A percentile compares a stretch with the other conserved stretches of the same genome.
Evolutionary conservation across 2,113 vertebrate species (phyloP).

Genomic region (Sminthopsis crassicaudata): DNA sequence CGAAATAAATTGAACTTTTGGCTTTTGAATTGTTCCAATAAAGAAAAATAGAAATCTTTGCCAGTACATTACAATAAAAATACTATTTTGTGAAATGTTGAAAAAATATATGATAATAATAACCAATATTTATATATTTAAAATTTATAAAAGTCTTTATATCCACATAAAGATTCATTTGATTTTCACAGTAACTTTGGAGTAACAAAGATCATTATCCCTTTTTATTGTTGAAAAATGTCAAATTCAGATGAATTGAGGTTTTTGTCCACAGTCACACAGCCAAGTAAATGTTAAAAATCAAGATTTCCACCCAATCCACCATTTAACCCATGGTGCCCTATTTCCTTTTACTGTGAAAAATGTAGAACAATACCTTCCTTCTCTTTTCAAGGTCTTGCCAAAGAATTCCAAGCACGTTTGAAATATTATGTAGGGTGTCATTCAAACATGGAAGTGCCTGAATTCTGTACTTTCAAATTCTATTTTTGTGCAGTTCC

Average conservation of each 20-base stretch:
- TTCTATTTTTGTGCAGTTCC: constrained; percentile 88
- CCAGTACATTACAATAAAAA: not conserved
- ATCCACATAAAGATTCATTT: not conserved
- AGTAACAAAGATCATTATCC: not conserved
- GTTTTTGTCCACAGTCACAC: not conserved
- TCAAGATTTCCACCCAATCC: not conserved
- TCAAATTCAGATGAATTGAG: not conserved
- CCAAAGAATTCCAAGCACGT: not conserved
- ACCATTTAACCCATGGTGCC: not conserved
- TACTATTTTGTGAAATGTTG: not conserved
- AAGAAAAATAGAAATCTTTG: not conserved
- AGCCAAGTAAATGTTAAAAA: too few relatives aligned
- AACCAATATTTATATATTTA: not conserved
- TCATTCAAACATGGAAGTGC: not conserved
- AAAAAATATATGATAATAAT: not conserved
- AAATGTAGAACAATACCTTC: not conserved
- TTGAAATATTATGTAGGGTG: not conserved
- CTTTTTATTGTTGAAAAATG: not conserved
- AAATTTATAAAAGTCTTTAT: not conserved
- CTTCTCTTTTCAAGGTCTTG: not conserved
- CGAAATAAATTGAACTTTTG: not conserved
- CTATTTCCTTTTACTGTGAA: not conserved
- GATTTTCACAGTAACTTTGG: not conserved
- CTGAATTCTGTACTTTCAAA: not conserved
- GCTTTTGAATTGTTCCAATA: not conserved